Evolutionary conservation across 2,113 vertebrate species (phyloP).

Genomic region (Heterotilapia buettikoferi): DNA sequence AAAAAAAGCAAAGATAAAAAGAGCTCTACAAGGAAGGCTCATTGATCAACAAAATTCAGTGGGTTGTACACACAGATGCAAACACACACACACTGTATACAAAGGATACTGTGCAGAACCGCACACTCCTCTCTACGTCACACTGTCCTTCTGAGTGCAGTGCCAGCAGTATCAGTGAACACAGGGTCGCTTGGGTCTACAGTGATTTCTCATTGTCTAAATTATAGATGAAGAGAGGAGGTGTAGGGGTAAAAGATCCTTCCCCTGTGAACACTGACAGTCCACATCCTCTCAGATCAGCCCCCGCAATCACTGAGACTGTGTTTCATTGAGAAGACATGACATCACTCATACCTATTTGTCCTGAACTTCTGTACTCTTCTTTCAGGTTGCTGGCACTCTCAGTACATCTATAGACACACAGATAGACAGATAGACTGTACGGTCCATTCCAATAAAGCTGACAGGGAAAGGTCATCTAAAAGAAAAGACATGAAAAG

Average conservation of each 20-base stretch:
- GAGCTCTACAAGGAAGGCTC: not conserved
- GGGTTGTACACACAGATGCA: not conserved
- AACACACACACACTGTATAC: not conserved
- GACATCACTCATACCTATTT: constrained; percentile 23
- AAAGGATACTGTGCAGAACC: not conserved
- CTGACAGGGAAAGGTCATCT: not conserved
- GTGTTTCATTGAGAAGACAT: constrained; percentile 44
- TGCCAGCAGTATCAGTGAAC: constrained; percentile 40
- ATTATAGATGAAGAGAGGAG: constrained; percentile 65
- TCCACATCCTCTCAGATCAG: constrained; percentile 24
- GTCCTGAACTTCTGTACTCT: not conserved
- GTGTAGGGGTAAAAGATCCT: constrained; percentile 57
- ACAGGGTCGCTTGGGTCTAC: constrained; percentile 35
- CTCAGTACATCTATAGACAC: not conserved
- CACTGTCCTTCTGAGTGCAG: not conserved
- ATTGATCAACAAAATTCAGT: constrained; percentile 5
- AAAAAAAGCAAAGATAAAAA: not conserved
- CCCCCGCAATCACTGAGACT: not conserved
- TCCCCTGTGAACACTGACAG: constrained; percentile 44
- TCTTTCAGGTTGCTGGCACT: not conserved
- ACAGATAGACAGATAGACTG: not conserved
- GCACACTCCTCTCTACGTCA: not conserved
- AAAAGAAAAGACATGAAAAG: not conserved
- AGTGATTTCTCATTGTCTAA: constrained; percentile 57
- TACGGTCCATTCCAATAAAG: not conserved